Conservation (phyloP, 37 sponge, comb jelly and placozoan genomes). For the Hormiphora californensis region DNA sequence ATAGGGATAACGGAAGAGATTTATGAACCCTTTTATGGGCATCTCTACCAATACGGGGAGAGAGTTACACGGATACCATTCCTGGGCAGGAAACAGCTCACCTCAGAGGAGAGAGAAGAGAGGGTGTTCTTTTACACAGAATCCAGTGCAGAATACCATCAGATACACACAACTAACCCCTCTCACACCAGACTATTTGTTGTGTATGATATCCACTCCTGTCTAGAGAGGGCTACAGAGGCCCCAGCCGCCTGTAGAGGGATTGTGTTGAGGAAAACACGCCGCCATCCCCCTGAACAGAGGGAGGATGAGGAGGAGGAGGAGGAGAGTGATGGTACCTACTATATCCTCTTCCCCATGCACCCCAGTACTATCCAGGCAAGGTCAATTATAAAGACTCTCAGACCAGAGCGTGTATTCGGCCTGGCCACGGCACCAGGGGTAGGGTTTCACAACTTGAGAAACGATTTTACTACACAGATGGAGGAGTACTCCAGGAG, state of each 20-base stretch:
- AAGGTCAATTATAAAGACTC: neutral
- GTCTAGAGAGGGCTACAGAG: constrained; percentile 9
- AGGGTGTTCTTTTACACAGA: constrained; percentile 39
- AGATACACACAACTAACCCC: neutral
- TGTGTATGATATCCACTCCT: constrained; percentile 24
- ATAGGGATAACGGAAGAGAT: constrained; percentile 25
- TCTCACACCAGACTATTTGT: neutral
- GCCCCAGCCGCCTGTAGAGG: neutral
- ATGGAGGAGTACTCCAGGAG: too few relatives aligned
- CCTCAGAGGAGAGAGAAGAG: neutral
- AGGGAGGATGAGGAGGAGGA: neutral
- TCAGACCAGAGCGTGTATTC: constrained; percentile 32
- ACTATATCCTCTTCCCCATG: neutral
- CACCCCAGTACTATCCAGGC: constrained; percentile 15
- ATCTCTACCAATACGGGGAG: neutral
- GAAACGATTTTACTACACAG: too few relatives aligned
- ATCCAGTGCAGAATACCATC: neutral
- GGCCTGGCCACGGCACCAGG: constrained; percentile 39
- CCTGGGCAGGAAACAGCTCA: neutral
- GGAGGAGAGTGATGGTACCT: neutral
- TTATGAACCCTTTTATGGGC: neutral
- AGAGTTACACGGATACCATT: neutral
- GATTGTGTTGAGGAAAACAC: neutral
- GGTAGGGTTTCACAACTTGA: neutral
- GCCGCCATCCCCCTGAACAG: too few relatives aligned